phyloP scores from a whole-genome alignment of 2,113 vertebrate species.

The Podarcis raffonei region DNA sequence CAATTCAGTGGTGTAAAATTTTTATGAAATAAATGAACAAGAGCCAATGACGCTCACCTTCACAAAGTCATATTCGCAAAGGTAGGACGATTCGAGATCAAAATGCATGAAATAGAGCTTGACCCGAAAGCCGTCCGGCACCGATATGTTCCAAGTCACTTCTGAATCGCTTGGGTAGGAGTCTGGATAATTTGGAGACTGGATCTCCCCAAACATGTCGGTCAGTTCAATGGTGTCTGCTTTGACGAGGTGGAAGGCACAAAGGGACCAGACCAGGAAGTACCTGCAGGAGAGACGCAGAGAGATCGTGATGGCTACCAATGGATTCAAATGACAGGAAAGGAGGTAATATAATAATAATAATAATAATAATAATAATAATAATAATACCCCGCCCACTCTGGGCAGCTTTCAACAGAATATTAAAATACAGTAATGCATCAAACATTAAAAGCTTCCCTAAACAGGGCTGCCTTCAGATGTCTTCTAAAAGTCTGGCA shows the following conservation, averaged over 20 bases:
- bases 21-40: not conserved
- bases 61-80: slow-evolving; percentile 95
- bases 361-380: no score
- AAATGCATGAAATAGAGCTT: slow-evolving; percentile 95
- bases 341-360: no score
- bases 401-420: no score
- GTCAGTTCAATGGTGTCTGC: slow-evolving; percentile 71
- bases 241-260: slow-evolving; percentile 55
- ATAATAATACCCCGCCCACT: no score
- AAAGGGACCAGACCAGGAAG: slow-evolving; percentile 67
- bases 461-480: no score
- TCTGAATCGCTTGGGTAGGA: slow-evolving; percentile 86
- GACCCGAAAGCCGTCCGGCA: slow-evolving; percentile 85
- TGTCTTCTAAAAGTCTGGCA: no score
- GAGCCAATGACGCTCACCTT: slow-evolving; percentile 81
- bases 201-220: slow-evolving; percentile 86
- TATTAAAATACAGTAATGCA: no score
- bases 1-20: no score
- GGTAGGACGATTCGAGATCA: slow-evolving; percentile 94
- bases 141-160: slow-evolving; percentile 87
- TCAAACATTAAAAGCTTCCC: no score
- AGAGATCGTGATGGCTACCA: not conserved
- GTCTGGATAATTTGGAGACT: slow-evolving; percentile 90
- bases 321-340: no score
- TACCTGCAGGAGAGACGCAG: slow-evolving; percentile 68